Conservation (phyloP, 2,113 vertebrate genomes). For the Calyptomena viridis region DNA sequence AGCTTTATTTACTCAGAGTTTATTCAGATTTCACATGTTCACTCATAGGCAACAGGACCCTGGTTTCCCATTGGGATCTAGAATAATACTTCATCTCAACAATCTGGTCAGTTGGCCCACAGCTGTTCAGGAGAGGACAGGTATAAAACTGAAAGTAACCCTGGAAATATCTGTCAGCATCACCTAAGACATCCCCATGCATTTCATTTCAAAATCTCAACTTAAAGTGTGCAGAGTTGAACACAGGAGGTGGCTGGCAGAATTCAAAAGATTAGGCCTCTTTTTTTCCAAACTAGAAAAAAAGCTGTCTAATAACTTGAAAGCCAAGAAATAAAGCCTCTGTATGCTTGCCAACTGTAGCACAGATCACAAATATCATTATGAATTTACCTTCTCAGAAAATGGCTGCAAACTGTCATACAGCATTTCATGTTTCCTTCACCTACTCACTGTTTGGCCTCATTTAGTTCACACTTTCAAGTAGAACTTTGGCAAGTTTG, state of each 20-base stretch:
- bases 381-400: not conserved
- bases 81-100: not conserved
- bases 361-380: not conserved
- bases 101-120: not conserved
- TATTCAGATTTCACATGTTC: not conserved
- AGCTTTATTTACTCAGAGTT: not conserved
- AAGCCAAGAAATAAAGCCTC: not conserved
- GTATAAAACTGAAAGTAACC: not conserved
- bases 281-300: not conserved
- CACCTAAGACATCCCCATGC: not conserved
- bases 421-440: not conserved
- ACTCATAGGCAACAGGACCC: not conserved
- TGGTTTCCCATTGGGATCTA: not conserved
- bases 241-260: not conserved
- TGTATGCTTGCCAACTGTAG: fast-evolving
- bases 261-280: not conserved
- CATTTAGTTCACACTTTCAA: not conserved
- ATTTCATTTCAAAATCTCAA: not conserved
- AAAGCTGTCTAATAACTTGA: not conserved
- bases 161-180: not conserved
- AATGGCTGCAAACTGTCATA: not conserved
- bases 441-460: not conserved
- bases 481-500: not conserved
- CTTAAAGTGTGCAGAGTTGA: not conserved
- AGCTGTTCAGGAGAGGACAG: not conserved